A percentile compares a stretch with the other conserved stretches of the same genome.
These are phyloP conservation scores for Paraplagusia blochii DNA, from an alignment of 2,113 vertebrate genomes.

Conservation along the genomic window DNA sequence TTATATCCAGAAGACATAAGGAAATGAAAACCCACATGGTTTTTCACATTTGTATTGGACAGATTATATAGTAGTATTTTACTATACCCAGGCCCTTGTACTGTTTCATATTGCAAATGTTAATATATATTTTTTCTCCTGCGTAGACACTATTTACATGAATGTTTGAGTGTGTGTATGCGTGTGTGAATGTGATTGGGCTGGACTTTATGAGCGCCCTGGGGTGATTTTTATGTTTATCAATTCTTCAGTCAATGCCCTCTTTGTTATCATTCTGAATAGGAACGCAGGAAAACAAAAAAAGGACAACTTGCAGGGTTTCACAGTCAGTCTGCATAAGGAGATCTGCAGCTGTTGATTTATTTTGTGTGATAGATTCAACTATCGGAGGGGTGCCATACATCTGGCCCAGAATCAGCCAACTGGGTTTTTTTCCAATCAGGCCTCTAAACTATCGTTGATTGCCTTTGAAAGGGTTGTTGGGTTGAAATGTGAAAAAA, in stretches of 20 bases:
- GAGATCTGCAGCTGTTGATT: conserved; percentile 14
- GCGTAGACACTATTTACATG: conserved; percentile 55
- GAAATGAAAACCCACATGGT: conserved; percentile 44
- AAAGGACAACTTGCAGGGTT: conserved; percentile 30
- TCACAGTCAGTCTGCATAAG: conserved; percentile 62
- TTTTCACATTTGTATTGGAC: conserved; percentile 51
- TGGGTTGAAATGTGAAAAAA: too few species aligned
- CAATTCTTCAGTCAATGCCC: conserved; percentile 19
- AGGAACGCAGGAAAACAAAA: conserved; percentile 25
- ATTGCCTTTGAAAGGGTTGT: too few species aligned
- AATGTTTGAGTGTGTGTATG: conserved; percentile 38
- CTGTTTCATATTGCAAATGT: conserved; percentile 88
- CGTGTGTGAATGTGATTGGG: conserved; percentile 34
- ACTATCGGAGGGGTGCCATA: too few species aligned
- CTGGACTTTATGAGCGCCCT: conserved; percentile 42
- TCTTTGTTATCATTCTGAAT: conserved; percentile 34
- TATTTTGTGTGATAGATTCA: too few species aligned
- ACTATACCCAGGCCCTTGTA: conserved; percentile 80
- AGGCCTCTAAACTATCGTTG: too few species aligned
- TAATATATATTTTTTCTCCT: conserved; percentile 85
- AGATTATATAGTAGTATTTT: conserved; percentile 61
- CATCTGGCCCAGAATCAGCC: too few species aligned
- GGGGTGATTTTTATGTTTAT: conserved; percentile 35
- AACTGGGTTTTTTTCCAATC: too few species aligned
- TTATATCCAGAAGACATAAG: conserved; percentile 45